A percentile compares a stretch with the other conserved stretches of the same genome.
phyloP scores from a whole-genome alignment of 2,888 invertebrate genomes.

The Rhyacophila evoluta region DNA sequence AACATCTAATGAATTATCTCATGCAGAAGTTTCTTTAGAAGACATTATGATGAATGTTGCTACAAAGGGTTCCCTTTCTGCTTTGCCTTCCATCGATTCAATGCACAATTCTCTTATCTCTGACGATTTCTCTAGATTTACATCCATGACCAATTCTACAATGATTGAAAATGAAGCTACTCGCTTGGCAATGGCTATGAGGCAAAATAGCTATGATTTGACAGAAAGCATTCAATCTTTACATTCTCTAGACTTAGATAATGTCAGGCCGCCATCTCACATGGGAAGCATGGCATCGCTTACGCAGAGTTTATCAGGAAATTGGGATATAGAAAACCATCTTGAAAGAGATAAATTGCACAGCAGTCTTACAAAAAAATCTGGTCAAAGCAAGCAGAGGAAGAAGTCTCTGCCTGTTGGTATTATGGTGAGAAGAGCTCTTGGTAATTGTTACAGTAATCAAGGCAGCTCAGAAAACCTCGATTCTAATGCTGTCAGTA shows the following conservation, averaged over 20 bases:
- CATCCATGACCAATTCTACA: slow-evolving; percentile 77
- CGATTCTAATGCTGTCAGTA: slow-evolving; percentile 72
- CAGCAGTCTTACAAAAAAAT: slow-evolving; percentile 59
- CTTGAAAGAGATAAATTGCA: slow-evolving; percentile 57
- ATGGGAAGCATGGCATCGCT: slow-evolving; percentile 77
- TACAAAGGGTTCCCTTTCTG: background rate
- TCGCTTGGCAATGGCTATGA: slow-evolving; percentile 73
- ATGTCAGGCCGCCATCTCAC: slow-evolving; percentile 81
- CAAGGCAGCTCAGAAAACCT: slow-evolving; percentile 76
- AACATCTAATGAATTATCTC: background rate
- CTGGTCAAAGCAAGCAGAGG: slow-evolving; percentile 64
- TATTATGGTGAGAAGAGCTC: slow-evolving; percentile 78
- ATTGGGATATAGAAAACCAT: slow-evolving; percentile 63
- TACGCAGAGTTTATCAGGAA: slow-evolving; percentile 67
- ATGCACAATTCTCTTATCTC: slow-evolving; percentile 62
- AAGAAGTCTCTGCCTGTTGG: slow-evolving; percentile 80
- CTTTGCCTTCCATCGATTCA: slow-evolving; percentile 58
- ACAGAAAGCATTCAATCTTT: slow-evolving; percentile 73
- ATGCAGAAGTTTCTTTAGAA: background rate
- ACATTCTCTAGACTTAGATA: slow-evolving; percentile 77
- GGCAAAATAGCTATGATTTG: slow-evolving; percentile 59
- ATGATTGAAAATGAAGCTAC: slow-evolving; percentile 82
- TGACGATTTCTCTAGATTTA: slow-evolving; percentile 66
- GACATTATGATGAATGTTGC: slow-evolving; percentile 19
- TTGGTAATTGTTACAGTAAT: slow-evolving; percentile 70